Evolutionary conservation across 2,888 invertebrate genomes (phyloP), one percentile per base, ranked within the genome.

Genomic region (Drosophila stalkeri): DNA sequence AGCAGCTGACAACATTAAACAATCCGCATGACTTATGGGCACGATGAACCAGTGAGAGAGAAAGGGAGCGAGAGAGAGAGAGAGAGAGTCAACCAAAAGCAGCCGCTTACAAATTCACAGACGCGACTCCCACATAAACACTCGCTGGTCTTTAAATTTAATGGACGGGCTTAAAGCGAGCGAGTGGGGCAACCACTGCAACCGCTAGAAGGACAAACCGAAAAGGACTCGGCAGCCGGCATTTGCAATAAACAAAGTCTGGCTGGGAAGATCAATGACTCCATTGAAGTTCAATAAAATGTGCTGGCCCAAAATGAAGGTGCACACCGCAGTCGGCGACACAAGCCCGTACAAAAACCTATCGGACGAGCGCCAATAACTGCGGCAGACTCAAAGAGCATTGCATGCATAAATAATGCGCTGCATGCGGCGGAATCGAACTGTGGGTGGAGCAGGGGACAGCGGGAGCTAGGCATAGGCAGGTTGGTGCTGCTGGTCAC

Each of bases 371-470:
- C 72, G 80, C 61, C 85, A 83, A 88, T 86, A 86, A 83, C 83
- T 80, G 86, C 88, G 78, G 86, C 80, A 88, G 86, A 88, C 86
- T 88, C 86, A 86, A 86, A 88, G 82, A 83, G 86, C 84, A 81
- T 82, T 84, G 86, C 86, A 88, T 88, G 86, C 89, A 86, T 86
- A 86, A 88, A 86, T 86, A 86, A 86, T 88, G 81, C 79, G 75
- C 71, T 68, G 57, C 33, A 44, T 74, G 74, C 56, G 27, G 41
- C 47, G 65, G 39, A 9, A 41, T 27, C 7, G 63, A 44, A 11
- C n/a, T n/a, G 54, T 16, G 43, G 47, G 54, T 5, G 41, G 23
- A 14, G 49, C 8, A 0, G 31, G 44, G 39, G 16, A 7, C 7
- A 1, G 39, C 44, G 23, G 16, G 27, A n/a, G n/a, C 20, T 67